Conservation (phyloP, 2,888 invertebrate species). For the Drosophila siamana region DNA sequence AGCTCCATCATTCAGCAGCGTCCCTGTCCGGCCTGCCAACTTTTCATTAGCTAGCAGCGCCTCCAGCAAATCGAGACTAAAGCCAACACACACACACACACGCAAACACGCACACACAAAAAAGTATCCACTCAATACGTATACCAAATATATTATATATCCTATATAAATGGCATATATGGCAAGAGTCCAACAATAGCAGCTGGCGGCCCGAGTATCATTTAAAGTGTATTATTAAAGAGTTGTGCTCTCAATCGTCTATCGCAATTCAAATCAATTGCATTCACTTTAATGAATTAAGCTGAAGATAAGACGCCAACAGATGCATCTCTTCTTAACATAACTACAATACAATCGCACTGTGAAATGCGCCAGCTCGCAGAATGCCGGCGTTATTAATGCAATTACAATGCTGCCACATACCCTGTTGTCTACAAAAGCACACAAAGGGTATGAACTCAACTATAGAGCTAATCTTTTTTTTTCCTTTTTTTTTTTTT, state of each 20-base stretch:
- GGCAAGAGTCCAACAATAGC: neutral
- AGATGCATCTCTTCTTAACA: neutral
- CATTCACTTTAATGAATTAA: neutral
- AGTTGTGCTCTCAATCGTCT: neutral
- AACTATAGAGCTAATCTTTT: neutral
- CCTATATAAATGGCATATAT: neutral
- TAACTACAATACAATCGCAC: conserved; percentile 2
- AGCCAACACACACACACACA: too few relatives aligned
- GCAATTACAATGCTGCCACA: neutral
- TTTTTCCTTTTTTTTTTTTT: too few relatives aligned
- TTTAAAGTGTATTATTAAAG: conserved; percentile 4
- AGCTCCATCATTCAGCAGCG: conserved; percentile 11
- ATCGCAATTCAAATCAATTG: neutral
- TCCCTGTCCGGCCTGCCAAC: conserved; percentile 1
- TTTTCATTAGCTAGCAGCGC: conserved; percentile 20
- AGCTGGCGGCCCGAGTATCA: neutral
- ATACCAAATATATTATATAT: neutral
- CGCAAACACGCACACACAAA: too few relatives aligned
- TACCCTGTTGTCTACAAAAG: neutral
- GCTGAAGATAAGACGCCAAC: neutral
- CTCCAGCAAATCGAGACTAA: conserved; percentile 1
- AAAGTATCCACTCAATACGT: neutral
- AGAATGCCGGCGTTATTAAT: neutral
- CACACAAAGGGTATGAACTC: neutral
- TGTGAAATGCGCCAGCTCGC: neutral